Evolutionary conservation across 2,113 vertebrate genomes (phyloP), one percentile per base, ranked within the genome.

Genomic region (Chiloscyllium plagiosum): DNA sequence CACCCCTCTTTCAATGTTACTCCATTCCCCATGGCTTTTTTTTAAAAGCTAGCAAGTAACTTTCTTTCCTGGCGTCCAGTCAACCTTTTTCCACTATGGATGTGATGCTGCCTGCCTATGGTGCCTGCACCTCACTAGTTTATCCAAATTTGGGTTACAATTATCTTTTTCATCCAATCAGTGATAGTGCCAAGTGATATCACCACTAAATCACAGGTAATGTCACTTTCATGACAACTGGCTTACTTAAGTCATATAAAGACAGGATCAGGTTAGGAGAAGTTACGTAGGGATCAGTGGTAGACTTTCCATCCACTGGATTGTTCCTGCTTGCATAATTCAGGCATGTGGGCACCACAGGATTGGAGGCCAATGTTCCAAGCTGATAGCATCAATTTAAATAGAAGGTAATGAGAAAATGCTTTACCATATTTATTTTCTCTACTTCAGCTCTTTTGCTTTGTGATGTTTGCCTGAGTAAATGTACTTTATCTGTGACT

Each of bases 121-220:
- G 61, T 29, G 33, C 87, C 12, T 56, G 52, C 33, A 52, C 52
- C 5, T 15, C 29, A 26, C 13, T 10, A 61, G 50, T n/a, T 90
- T 90, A 90, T 29, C 85, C 87, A 90, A 90, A 90, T 90, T 90
- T 90, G 87, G 52, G 52, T 17, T 61, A 10, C 29, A 56, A 90
- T 61, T 90, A 61, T 90, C 50, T 33, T 61, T 61, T 61, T 61
- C 87, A 90, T 90, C 87, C 87, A 90, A 61, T 90, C 87, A 90
- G 87, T 33, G 86, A 33, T 33, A 15, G 7, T 33, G 42, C 3
- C 50, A 89, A 52, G 86, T 33, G 50, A 87, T 87, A 50, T 87
- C 85, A 87, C 24, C 3, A 8, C 85, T 33, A 56, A 56, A 29
- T 90, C 87, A 86, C 50, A 83, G 78, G 19, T n/a, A 17, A 19